Conservation (phyloP, 2,888 invertebrate genomes). For the Pandemis heparana region DNA sequence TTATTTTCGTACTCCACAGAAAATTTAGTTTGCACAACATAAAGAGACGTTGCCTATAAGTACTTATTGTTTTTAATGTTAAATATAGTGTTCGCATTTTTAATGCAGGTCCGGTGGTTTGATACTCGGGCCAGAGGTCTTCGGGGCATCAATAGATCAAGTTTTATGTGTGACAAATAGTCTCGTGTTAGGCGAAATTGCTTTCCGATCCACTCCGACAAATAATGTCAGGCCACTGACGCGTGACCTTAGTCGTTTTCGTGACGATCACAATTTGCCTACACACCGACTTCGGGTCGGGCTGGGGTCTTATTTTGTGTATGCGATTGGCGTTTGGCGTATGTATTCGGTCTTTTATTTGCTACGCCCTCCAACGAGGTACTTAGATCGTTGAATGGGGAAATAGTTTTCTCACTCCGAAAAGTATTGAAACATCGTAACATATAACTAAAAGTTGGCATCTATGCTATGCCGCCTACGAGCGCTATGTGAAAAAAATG, state of each 20-base stretch:
- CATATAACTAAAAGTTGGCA: slow-evolving; percentile 5
- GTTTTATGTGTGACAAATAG: slow-evolving; percentile 84
- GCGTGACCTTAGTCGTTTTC: slow-evolving; percentile 76
- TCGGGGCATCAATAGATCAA: slow-evolving; percentile 75
- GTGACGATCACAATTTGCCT: slow-evolving; percentile 77
- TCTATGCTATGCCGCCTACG: slow-evolving; percentile 1
- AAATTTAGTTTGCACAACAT: not conserved
- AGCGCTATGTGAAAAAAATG: not conserved
- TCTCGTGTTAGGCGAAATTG: slow-evolving; percentile 81
- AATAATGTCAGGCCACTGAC: slow-evolving; percentile 80
- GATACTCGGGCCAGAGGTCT: slow-evolving; percentile 62
- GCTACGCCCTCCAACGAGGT: slow-evolving; percentile 53
- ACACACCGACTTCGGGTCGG: slow-evolving; percentile 61
- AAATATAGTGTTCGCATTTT: not conserved
- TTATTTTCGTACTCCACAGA: too few relatives aligned
- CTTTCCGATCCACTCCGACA: slow-evolving; percentile 83
- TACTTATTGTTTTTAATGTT: not conserved
- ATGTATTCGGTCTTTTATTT: slow-evolving; percentile 65
- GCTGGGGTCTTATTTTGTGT: slow-evolving; percentile 64
- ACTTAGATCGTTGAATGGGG: slow-evolving; percentile 58
- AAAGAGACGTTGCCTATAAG: not conserved
- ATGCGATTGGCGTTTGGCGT: slow-evolving; percentile 61
- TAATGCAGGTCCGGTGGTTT: slow-evolving; percentile 45
- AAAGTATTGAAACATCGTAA: slow-evolving; percentile 38
- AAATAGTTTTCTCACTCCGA: slow-evolving; percentile 52